A percentile compares a stretch with the other conserved stretches of the same genome.
These are phyloP conservation scores for Raphicerus campestris DNA, from an alignment of 2,113 vertebrate species.

Conservation along the genomic window DNA sequence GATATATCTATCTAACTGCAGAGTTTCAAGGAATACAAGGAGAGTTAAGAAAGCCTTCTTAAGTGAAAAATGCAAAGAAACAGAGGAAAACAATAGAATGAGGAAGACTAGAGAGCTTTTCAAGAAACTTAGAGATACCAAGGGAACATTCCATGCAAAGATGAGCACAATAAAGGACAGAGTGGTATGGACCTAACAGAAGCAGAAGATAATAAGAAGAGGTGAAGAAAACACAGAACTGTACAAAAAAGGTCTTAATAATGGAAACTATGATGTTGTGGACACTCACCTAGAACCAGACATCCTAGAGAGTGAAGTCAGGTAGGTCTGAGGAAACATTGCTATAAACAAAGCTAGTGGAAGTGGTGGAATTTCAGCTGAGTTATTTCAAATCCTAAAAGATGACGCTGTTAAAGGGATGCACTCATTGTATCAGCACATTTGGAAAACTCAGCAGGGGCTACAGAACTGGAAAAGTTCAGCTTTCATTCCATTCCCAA, in stretches of 20 bases:
- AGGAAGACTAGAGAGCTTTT: background rate
- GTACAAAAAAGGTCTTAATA: background rate
- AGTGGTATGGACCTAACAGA: background rate
- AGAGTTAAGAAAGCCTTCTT: background rate
- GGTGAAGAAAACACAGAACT: background rate
- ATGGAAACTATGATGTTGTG: background rate
- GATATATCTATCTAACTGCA: background rate
- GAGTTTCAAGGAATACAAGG: background rate
- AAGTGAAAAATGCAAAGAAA: background rate
- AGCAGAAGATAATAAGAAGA: background rate
- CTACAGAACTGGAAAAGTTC: background rate
- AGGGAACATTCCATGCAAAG: background rate
- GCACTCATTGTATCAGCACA: background rate
- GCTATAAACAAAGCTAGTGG: background rate
- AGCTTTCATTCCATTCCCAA: background rate
- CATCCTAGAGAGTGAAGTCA: background rate
- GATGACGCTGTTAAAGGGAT: background rate
- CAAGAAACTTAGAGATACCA: background rate
- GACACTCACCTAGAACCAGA: background rate
- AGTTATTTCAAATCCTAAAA: background rate
- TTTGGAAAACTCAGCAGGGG: background rate
- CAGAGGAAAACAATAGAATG: background rate
- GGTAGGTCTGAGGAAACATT: background rate
- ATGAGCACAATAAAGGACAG: background rate
- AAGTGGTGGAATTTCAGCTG: background rate